These are phyloP conservation scores for Aphyosemion australe DNA, from an alignment of 2,113 vertebrate species.

Conservation along the genomic window DNA sequence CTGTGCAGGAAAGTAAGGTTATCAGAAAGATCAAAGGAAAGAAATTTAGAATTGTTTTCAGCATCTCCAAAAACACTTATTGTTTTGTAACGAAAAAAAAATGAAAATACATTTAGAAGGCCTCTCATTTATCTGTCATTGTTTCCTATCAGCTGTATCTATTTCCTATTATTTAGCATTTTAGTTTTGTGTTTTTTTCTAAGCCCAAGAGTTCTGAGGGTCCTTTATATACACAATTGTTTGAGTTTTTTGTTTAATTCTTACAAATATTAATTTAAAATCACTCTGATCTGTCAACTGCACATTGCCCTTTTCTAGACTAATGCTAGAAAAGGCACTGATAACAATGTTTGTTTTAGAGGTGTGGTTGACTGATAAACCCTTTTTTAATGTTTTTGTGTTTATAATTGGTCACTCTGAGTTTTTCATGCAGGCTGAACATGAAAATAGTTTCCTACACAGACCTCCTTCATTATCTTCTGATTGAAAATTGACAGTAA, in stretches of 20 bases:
- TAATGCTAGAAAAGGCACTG: neutral
- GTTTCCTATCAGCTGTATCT: neutral
- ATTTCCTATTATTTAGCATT: neutral
- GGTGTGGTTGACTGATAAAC: too few relatives aligned
- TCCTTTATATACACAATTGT: too few relatives aligned
- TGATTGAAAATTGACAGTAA: too few relatives aligned
- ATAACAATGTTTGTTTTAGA: neutral
- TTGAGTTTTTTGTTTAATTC: neutral
- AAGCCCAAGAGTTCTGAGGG: too few relatives aligned
- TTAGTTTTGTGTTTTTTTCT: too few relatives aligned
- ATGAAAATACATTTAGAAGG: constrained; percentile 49
- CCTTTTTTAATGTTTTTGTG: too few relatives aligned
- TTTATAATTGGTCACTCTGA: too few relatives aligned
- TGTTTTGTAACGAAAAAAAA: constrained; percentile 59
- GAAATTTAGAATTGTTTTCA: constrained; percentile 34
- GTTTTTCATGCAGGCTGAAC: too few relatives aligned
- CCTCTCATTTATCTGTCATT: constrained; percentile 31
- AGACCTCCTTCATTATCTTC: too few relatives aligned
- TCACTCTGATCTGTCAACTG: neutral
- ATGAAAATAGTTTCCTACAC: too few relatives aligned
- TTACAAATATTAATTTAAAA: neutral
- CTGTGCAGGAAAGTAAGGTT: constrained; percentile 14
- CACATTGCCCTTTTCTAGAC: neutral
- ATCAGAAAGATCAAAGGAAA: constrained; percentile 40
- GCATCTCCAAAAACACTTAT: constrained; percentile 43